Percentiles rank a stretch among this genome's conserved stretches.
These are phyloP conservation scores for Circaetus gallicus DNA, from an alignment of 2,113 vertebrate genomes.

Conservation along the genomic window DNA sequence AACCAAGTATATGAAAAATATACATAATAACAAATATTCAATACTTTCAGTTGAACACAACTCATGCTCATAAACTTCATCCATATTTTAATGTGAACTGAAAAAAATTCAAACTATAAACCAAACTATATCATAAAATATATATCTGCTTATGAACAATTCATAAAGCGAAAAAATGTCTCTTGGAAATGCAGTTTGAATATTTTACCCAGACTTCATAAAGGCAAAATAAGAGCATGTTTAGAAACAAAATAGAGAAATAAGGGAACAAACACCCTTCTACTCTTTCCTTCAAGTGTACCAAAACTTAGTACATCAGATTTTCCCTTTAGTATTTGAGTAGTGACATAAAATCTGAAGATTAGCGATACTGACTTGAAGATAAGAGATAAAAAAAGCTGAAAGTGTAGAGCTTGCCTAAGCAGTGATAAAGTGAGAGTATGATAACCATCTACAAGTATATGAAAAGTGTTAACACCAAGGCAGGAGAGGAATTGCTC, in stretches of 20 bases:
- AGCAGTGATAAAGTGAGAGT: conserved; percentile 6
- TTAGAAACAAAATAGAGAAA: not conserved
- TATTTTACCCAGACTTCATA: not conserved
- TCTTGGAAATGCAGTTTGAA: not conserved
- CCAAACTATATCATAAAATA: not conserved
- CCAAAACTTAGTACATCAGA: not conserved
- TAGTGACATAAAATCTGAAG: not conserved
- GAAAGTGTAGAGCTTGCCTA: not conserved
- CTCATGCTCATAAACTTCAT: not conserved
- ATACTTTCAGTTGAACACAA: not conserved
- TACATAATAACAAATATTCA: not conserved
- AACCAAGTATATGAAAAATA: not conserved
- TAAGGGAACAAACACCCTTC: not conserved
- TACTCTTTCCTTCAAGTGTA: not conserved
- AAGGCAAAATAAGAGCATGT: not conserved
- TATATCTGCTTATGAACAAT: not conserved
- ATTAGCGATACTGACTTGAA: not conserved
- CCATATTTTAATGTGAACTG: not conserved
- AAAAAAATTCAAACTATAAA: not conserved
- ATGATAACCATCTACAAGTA: conserved; percentile 53
- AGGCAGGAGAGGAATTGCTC: conserved; percentile 9
- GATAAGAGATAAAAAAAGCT: not conserved
- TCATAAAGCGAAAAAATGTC: not conserved
- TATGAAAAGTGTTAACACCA: conserved; percentile 7
- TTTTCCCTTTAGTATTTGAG: not conserved